A percentile compares a stretch with the other conserved stretches of the same genome.
phyloP scores from a whole-genome alignment of 2,113 vertebrate species.

The Eonycteris spelaea region DNA sequence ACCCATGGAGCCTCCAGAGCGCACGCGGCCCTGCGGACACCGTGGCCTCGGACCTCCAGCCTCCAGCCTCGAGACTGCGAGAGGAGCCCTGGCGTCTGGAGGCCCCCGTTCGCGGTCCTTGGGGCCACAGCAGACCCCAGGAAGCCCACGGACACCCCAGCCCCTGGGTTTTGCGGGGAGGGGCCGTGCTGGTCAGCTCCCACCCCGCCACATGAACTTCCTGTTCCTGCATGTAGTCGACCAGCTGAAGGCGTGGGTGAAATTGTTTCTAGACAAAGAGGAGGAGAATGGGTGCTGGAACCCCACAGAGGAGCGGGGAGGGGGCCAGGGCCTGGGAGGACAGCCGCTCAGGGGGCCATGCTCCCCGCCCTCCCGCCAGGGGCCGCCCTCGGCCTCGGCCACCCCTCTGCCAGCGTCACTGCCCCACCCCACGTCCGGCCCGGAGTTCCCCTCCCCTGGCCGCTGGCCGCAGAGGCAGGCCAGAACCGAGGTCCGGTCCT shows the following conservation, averaged over 20 bases:
- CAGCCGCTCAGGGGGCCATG: fast-evolving
- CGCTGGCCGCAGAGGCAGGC: fast-evolving
- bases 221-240: background rate
- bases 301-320: background rate
- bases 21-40: fast-evolving
- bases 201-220: background rate
- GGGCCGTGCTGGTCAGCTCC: fast-evolving
- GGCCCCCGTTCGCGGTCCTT: fast-evolving
- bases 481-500: fast-evolving
- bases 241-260: fast-evolving
- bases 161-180: background rate
- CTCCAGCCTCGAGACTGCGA: background rate
- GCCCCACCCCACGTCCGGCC: background rate
- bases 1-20: fast-evolving
- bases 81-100: background rate
- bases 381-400: background rate
- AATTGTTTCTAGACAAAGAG: background rate
- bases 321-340: background rate
- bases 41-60: fast-evolving
- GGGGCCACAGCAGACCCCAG: fast-evolving
- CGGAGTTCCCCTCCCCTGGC: background rate
- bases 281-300: background rate
- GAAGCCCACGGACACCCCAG: fast-evolving
- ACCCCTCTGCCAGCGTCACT: background rate
- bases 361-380: background rate